Evolutionary conservation across 2,113 vertebrate genomes (phyloP).

Genomic region (Tympanuchus pallidicinctus): DNA sequence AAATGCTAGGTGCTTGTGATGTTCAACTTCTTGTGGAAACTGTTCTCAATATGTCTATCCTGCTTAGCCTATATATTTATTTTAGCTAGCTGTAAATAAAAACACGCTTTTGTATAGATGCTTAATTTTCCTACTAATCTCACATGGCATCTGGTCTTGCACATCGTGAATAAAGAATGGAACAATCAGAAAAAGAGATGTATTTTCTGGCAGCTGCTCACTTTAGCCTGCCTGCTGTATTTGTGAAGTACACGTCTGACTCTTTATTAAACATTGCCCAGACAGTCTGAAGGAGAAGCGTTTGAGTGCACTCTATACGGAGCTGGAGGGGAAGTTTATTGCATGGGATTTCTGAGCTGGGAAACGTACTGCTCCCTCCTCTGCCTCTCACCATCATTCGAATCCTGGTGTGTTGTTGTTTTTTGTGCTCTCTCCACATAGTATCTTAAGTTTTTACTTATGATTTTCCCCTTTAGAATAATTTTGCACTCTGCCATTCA

Average conservation of each 20-base stretch:
- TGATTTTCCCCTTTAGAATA: background rate
- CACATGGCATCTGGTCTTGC: background rate
- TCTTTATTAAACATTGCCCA: fast-evolving
- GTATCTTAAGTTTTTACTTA: background rate
- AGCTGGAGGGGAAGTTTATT: background rate
- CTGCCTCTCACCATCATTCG: background rate
- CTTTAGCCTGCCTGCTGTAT: background rate
- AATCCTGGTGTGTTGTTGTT: background rate
- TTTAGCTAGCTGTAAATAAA: background rate
- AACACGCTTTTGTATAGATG: fast-evolving
- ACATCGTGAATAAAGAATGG: background rate
- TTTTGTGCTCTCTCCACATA: background rate
- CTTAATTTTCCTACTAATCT: background rate
- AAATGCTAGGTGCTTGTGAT: background rate
- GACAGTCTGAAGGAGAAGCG: background rate
- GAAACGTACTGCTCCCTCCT: fast-evolving
- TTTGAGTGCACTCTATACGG: background rate
- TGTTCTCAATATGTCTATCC: background rate
- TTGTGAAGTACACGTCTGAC: background rate
- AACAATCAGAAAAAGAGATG: background rate
- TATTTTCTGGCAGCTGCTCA: background rate
- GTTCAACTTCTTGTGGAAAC: background rate
- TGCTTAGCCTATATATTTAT: background rate
- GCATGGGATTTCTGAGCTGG: background rate
- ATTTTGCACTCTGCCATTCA: fast-evolving